A percentile compares a stretch with the other conserved stretches of the same genome.
These are phyloP conservation scores for Betta splendens DNA, from an alignment of 2,797 vertebrate genomes.

Conservation along the genomic window DNA sequence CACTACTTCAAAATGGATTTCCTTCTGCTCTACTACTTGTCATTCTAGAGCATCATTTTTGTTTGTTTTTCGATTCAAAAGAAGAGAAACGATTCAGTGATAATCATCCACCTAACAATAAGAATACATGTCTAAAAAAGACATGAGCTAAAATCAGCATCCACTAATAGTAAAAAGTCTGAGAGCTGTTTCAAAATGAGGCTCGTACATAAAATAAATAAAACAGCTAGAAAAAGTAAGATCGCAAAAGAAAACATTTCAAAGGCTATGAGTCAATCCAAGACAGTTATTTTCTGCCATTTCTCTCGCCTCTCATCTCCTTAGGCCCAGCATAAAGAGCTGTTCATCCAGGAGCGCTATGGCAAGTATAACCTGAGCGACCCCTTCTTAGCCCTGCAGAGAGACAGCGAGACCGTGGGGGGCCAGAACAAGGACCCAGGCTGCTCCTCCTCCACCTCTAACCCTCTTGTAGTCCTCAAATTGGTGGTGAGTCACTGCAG, in stretches of 20 bases:
- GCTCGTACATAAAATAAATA: too few species aligned
- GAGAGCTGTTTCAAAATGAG: too few species aligned
- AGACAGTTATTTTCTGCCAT: too few species aligned
- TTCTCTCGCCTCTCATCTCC: background rate
- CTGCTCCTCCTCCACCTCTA: slow-evolving; percentile 79
- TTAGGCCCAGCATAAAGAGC: slow-evolving; percentile 91
- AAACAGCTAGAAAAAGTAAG: too few species aligned
- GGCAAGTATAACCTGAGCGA: slow-evolving; percentile 94
- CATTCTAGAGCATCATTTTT: slow-evolving; percentile 22
- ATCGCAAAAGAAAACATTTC: too few species aligned
- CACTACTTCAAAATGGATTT: slow-evolving; percentile 23
- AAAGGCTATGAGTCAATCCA: too few species aligned
- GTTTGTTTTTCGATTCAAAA: too few species aligned
- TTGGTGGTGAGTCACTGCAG: slow-evolving; percentile 96
- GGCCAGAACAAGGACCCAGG: slow-evolving; percentile 81
- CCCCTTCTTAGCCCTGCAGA: slow-evolving; percentile 92
- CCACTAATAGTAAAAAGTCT: too few species aligned
- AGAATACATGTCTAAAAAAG: too few species aligned
- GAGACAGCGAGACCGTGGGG: slow-evolving; percentile 88
- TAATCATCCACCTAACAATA: background rate
- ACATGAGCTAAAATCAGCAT: too few species aligned
- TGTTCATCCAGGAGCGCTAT: slow-evolving; percentile 93
- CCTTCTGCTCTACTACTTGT: slow-evolving; percentile 18
- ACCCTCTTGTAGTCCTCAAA: slow-evolving; percentile 91
- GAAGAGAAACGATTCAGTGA: too few species aligned